Evolutionary conservation across 2,113 vertebrate genomes (phyloP).

Genomic region (Thomomys bottae): DNA sequence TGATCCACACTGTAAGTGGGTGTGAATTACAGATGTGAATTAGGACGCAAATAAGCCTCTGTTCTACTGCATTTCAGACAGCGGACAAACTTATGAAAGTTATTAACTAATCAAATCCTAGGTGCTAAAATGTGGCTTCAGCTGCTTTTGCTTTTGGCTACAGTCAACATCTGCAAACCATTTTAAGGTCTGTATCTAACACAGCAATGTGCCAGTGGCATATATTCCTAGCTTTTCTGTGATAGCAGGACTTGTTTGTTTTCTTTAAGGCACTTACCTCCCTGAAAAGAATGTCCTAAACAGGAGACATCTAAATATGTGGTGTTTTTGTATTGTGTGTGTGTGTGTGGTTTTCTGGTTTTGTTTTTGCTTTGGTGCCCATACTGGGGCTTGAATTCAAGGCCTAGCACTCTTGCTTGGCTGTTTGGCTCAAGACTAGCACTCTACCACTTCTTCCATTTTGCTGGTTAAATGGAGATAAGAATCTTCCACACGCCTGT

Average conservation of each 20-base stretch:
- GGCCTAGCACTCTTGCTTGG: too few relatives aligned
- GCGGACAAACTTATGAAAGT: not conserved
- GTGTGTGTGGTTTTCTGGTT: too few relatives aligned
- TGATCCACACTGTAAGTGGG: not conserved
- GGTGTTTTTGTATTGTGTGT: too few relatives aligned
- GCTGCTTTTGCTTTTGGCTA: conserved; percentile 3
- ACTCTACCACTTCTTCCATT: too few relatives aligned
- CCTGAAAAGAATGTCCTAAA: not conserved
- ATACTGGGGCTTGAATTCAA: too few relatives aligned
- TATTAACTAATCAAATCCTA: conserved; percentile 14
- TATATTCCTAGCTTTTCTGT: not conserved
- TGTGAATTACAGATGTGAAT: not conserved
- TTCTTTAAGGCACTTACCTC: not conserved
- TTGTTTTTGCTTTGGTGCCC: too few relatives aligned
- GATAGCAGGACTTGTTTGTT: not conserved
- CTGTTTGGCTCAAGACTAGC: too few relatives aligned
- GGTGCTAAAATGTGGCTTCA: conserved; percentile 40
- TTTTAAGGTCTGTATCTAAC: conserved; percentile 35
- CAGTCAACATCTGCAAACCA: conserved; percentile 48
- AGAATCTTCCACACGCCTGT: too few relatives aligned
- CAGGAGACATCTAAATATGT: not conserved
- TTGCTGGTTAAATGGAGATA: too few relatives aligned
- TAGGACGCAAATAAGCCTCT: not conserved
- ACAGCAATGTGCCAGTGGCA: not conserved
- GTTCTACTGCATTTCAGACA: not conserved